phyloP scores from a whole-genome alignment of 2,113 vertebrate genomes.

The Abramis brama region DNA sequence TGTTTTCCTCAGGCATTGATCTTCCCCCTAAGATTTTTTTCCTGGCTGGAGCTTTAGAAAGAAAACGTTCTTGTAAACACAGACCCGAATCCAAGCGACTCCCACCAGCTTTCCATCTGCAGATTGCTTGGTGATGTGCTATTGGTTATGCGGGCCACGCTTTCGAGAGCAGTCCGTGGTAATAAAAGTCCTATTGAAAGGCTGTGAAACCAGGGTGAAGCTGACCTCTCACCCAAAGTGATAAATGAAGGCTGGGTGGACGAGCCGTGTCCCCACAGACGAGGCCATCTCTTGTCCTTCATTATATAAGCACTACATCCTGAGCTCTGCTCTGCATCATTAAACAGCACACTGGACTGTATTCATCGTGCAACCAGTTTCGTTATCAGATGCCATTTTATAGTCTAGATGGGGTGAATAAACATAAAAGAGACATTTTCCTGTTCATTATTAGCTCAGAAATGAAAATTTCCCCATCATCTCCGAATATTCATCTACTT shows the following conservation, averaged over 20 bases:
- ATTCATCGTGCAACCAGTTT: slow-evolving; percentile 34
- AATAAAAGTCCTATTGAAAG: slow-evolving; percentile 52
- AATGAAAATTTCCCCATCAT: slow-evolving; percentile 32
- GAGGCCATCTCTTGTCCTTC: slow-evolving; percentile 44
- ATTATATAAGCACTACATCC: slow-evolving; percentile 54
- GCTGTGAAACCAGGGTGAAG: slow-evolving; percentile 39
- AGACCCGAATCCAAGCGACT: slow-evolving; percentile 17
- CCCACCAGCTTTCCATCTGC: slow-evolving; percentile 38
- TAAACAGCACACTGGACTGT: slow-evolving; percentile 47
- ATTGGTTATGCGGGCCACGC: slow-evolving; percentile 35
- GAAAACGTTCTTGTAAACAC: slow-evolving; percentile 13
- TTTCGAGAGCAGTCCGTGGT: slow-evolving; percentile 24
- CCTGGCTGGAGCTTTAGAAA: slow-evolving; percentile 30
- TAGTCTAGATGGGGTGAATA: slow-evolving; percentile 29
- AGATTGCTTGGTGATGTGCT: not conserved
- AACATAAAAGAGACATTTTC: slow-evolving; percentile 10
- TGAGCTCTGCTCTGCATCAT: slow-evolving; percentile 49
- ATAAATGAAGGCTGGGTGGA: slow-evolving; percentile 47
- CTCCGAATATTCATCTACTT: not conserved
- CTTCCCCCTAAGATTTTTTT: slow-evolving; percentile 5
- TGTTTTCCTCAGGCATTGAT: slow-evolving; percentile 24
- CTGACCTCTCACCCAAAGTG: slow-evolving; percentile 48
- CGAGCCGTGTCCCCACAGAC: slow-evolving; percentile 41
- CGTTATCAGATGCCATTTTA: slow-evolving; percentile 46
- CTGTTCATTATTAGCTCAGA: not conserved